phyloP scores from a whole-genome alignment of 2,113 vertebrate species.

The Ptychochromis oligacanthus region DNA sequence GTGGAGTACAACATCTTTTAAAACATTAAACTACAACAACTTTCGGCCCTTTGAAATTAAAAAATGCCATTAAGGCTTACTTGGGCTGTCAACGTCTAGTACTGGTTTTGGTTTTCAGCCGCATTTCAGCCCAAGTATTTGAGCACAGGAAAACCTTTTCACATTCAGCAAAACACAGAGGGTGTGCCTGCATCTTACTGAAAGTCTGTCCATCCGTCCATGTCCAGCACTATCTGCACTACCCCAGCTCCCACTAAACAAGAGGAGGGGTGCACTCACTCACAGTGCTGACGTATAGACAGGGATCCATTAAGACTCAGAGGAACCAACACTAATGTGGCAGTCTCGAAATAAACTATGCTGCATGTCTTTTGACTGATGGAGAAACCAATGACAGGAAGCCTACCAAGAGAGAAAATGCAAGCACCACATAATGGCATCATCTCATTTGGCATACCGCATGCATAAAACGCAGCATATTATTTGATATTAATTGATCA shows the following conservation, averaged over 20 bases:
- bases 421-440: neutral
- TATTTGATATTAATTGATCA: neutral
- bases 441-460: neutral
- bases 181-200: neutral
- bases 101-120: neutral
- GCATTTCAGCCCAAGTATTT: neutral
- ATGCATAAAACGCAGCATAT: neutral
- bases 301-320: neutral
- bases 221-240: neutral
- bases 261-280: neutral
- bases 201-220: neutral
- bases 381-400: neutral
- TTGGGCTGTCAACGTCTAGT: neutral
- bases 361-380: neutral
- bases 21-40: neutral
- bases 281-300: neutral
- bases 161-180: neutral
- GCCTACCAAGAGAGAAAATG: neutral
- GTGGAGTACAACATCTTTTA: neutral
- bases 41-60: neutral
- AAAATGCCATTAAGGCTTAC: neutral
- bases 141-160: neutral
- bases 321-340: neutral
- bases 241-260: neutral
- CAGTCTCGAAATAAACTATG: neutral